Percentiles rank a stretch among this genome's conserved stretches.
Conservation (phyloP, 2,113 vertebrate species). For the Hippocampus guttulatus region DNA sequence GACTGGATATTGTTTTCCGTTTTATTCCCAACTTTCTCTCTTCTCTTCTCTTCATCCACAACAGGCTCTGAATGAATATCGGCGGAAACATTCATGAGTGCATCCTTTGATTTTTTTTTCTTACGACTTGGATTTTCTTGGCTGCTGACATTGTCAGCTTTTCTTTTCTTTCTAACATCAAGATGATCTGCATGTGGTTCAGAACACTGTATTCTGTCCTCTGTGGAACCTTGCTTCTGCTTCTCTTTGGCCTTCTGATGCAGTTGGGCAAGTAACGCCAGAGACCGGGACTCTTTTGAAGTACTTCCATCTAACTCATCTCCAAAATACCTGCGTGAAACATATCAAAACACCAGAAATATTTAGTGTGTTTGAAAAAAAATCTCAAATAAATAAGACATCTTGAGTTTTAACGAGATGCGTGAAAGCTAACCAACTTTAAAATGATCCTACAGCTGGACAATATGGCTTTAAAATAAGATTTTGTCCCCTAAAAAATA, state of each 20-base stretch:
- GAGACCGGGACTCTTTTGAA: slow-evolving; percentile 61
- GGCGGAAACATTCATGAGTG: neutral
- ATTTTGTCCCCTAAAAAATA: no score
- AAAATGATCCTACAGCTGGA: no score
- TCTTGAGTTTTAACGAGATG: no score
- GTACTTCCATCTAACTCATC: slow-evolving; percentile 63
- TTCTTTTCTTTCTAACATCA: slow-evolving; percentile 21
- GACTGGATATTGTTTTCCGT: slow-evolving; percentile 13
- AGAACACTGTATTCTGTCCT: neutral
- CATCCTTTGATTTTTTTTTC: slow-evolving; percentile 28
- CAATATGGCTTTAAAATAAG: no score
- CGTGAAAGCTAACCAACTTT: no score
- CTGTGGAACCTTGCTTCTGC: slow-evolving; percentile 55
- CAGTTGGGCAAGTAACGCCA: slow-evolving; percentile 76
- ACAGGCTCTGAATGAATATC: neutral
- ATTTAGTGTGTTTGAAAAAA: neutral
- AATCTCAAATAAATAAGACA: no score
- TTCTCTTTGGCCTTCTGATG: slow-evolving; percentile 76
- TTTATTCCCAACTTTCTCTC: slow-evolving; percentile 7
- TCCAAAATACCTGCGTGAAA: slow-evolving; percentile 71
- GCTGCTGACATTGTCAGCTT: neutral
- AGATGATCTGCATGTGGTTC: slow-evolving; percentile 5
- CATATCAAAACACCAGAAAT: neutral
- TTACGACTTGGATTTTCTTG: slow-evolving; percentile 17
- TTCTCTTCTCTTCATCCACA: slow-evolving; percentile 8